Evolutionary conservation across 2,888 invertebrate species (phyloP).

Genomic region (Eulithis testata): DNA sequence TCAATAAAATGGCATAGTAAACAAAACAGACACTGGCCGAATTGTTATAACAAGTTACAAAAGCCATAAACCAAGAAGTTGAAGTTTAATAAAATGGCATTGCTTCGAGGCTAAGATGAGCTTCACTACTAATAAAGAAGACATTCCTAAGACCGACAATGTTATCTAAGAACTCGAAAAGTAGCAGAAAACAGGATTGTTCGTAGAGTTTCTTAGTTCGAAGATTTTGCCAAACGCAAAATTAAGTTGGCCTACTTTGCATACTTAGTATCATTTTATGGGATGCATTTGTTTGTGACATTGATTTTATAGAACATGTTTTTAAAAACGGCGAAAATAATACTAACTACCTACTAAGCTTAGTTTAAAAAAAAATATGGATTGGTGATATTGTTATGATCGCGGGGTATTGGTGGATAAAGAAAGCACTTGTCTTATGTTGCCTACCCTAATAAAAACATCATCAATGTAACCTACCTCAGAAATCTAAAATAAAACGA

Average conservation of each 20-base stretch:
- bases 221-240: conserved; percentile 11
- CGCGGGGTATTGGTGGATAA: too few relatives aligned
- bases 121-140: neutral
- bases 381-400: too few relatives aligned
- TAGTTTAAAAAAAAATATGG: too few relatives aligned
- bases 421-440: too few relatives aligned
- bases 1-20: neutral
- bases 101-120: neutral
- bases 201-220: neutral
- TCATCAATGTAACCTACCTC: too few relatives aligned
- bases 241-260: conserved; percentile 2
- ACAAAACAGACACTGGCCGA: too few relatives aligned
- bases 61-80: too few relatives aligned
- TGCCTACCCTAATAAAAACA: too few relatives aligned
- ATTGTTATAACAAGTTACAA: neutral
- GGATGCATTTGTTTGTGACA: conserved; percentile 18
- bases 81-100: neutral
- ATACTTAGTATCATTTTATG: conserved; percentile 12
- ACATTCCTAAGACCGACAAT: neutral
- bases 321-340: conserved; percentile 4
- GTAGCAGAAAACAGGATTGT: neutral
- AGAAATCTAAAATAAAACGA: too few relatives aligned
- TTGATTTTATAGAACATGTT: conserved; percentile 24
- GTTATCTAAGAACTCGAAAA: neutral
- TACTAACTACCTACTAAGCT: too few relatives aligned